Evolutionary conservation across 2,888 invertebrate species (phyloP), one percentile per base, ranked within the genome.

Genomic region (Cephalotes varians): DNA sequence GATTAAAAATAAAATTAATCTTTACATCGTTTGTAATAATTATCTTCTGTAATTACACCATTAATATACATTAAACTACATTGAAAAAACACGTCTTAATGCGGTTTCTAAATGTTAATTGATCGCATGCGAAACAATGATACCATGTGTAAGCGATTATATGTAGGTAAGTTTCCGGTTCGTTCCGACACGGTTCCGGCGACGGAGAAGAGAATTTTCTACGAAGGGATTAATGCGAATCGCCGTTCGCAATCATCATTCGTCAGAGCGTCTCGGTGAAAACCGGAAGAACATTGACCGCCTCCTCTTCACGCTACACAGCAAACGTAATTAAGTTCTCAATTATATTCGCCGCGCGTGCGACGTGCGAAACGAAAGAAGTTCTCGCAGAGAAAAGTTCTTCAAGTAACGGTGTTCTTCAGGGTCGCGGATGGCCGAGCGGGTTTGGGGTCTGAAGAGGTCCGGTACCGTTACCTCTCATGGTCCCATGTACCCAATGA

Each of bases 381-480:
- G 51, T 81, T 65, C 65, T 47, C 81, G 47, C 51, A 18, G 34
- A 76, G 54, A 72, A 9, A n/a, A 80, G 21, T 18, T 81, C 51
- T 51, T n/a, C 31, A 1, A 44, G 56, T 77, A 81, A 79, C 81
- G 81, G 81, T 56, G 34, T 5, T 51, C 12, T 40, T 81, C 81
- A 79, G 51, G 51, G 25, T 81, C 81, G 81, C 64, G 81, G 28
- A 56, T 44, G 64, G 62, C 71, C 80, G 37, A 37, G 60, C 37
- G 49, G 80, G 81, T 76, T 77, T 81, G 40, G 64, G 77, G 83
- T 64, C 79, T 79, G 73, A 65, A 74, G 77, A 76, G 81, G 56
- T 82, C 81, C 58, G 72, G 82, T 88, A 88, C 88, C 88, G 88
- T 88, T 90, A 90, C 76, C 79, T 72, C 18, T 86, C 84, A 84